Conservation (phyloP, 64 coral and sea anemone species). For the Pachyseris speciosa region DNA sequence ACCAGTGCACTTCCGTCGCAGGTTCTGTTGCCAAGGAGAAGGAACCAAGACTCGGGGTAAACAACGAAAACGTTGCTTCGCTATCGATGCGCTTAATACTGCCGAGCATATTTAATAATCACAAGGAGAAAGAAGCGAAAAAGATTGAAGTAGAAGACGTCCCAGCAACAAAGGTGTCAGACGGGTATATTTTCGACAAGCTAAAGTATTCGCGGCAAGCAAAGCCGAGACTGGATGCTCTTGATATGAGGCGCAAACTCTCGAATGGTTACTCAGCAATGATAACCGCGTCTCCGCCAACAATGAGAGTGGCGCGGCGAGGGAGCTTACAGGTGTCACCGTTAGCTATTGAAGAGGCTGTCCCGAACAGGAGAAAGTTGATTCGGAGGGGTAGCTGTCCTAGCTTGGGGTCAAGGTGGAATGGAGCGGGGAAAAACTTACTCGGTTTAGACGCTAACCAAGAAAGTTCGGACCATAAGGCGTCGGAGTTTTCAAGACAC, state of each 20-base stretch:
- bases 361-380: not conserved
- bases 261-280: not conserved
- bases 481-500: not conserved
- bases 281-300: not conserved
- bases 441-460: not conserved
- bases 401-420: not conserved
- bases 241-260: not conserved
- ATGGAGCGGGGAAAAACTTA: not conserved
- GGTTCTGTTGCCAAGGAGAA: not conserved
- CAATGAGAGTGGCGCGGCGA: not conserved
- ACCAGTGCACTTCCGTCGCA: not conserved
- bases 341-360: not conserved
- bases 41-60: not conserved
- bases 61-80: not conserved
- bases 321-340: not conserved
- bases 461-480: not conserved
- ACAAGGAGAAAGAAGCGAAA: not conserved
- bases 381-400: slow-evolving; percentile 26
- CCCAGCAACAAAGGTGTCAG: not conserved
- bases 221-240: not conserved
- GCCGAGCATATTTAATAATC: not conserved
- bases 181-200: not conserved
- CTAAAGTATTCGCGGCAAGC: not conserved
- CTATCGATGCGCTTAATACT: not conserved
- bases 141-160: slow-evolving; percentile 11